Evolutionary conservation across 2,797 vertebrate species (phyloP).

Genomic region (Halcyon chelicuti): DNA sequence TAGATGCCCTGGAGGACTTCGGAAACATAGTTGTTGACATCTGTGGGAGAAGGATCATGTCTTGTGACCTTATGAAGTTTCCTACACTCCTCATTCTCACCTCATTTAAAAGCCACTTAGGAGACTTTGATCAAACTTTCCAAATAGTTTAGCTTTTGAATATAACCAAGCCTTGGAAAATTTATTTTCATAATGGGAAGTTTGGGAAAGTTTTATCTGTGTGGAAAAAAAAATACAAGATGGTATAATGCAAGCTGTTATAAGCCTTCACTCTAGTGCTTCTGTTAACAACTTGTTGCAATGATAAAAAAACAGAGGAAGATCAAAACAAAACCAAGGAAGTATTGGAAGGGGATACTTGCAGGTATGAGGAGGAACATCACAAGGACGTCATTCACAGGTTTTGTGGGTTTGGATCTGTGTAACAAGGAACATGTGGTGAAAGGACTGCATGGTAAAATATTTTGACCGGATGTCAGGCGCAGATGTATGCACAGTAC

Average conservation of each 20-base stretch:
- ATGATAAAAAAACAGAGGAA: background rate
- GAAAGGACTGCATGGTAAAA: background rate
- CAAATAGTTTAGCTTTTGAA: slow-evolving; percentile 25
- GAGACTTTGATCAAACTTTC: slow-evolving; percentile 48
- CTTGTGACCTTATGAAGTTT: slow-evolving; percentile 51
- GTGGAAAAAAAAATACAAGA: background rate
- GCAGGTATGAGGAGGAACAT: background rate
- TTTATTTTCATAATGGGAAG: background rate
- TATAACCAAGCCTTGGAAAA: slow-evolving; percentile 39
- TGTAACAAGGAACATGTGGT: background rate
- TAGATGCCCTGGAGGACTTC: slow-evolving; percentile 42
- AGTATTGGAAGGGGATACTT: background rate
- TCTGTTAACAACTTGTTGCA: background rate
- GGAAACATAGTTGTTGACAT: background rate
- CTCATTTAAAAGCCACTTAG: slow-evolving; percentile 10
- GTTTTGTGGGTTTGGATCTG: background rate
- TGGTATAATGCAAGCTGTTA: background rate
- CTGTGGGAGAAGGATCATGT: background rate
- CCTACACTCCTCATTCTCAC: background rate
- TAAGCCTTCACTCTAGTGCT: background rate
- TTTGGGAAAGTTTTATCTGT: background rate
- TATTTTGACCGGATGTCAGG: background rate
- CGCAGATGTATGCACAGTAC: background rate
- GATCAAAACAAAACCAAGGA: background rate
- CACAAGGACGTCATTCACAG: background rate